Evolutionary conservation across 2,888 invertebrate species (phyloP), one percentile per base, ranked within the genome.

Genomic region (Morpho achilles): DNA sequence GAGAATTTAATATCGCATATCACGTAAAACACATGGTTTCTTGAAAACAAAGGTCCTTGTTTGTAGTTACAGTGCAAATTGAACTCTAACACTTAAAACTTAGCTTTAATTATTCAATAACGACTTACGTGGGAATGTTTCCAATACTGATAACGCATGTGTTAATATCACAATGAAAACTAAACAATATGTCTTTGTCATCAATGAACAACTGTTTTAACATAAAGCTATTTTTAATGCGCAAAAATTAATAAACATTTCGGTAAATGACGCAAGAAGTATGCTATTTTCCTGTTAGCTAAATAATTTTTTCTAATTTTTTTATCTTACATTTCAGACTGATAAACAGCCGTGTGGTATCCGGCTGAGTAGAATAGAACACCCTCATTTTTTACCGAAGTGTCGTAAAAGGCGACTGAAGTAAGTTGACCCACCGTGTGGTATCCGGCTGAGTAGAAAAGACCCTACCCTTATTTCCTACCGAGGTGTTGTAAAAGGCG

Each of bases 151-250:
- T 52, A 52, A 52, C 52, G 44, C 39, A 39, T 52, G 52, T 44
- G 51, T 32, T 51, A 8, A 51, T 45, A 44, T 52, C 44, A 52
- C 39, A 44, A 45, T 52, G 52, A 8, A 45, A 52, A 42, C 43
- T 23, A 51, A 51, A 43, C 50, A 51, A n/a, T 3, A 42, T 51
- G 5, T 32, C 32, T 32, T 43, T 22, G 42, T 51, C 50, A 51
- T 42, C 7, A 22, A 7, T 7, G 43, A 51, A 51, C 42, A 43
- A 10, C 40, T 16, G 40, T 49, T 50, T 50, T 10, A 50, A 40
- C 40, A 40, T 46, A 46, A 4, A 46, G 9, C 32, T 48, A 32
- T 9, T 32, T 48, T 48, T 9, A 6, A 23, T 7, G 9, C 32
- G 48, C 5, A n/a, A 48, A 8, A 9, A 1, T 32, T 32, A 32